Percentiles rank a stretch among this genome's conserved stretches.
phyloP scores from a whole-genome alignment of 2,113 vertebrate species.

The Chascanopsetta lugubris region DNA sequence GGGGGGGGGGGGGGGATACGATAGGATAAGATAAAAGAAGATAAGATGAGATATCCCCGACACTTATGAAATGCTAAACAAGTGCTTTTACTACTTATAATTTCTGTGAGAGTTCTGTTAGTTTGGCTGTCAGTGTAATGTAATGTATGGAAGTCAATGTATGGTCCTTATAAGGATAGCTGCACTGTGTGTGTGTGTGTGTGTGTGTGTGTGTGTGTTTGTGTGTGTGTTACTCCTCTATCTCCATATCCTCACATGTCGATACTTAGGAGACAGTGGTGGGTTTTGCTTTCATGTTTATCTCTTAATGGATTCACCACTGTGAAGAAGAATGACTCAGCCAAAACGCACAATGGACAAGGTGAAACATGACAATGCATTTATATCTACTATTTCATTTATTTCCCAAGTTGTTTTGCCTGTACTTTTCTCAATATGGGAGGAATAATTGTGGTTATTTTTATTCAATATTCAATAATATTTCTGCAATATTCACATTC shows the following conservation, averaged over 20 bases:
- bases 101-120: too few species aligned
- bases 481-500: neutral
- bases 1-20: too few species aligned
- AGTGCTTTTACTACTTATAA: too few species aligned
- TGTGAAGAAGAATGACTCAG: conserved; percentile 13
- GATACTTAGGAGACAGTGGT: conserved; percentile 30
- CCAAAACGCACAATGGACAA: too few species aligned
- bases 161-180: too few species aligned
- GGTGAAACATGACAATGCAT: conserved; percentile 4
- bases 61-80: too few species aligned
- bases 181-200: conserved; percentile 1
- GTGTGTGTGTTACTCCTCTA: conserved; percentile 22
- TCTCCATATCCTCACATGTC: conserved; percentile 33
- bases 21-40: too few species aligned
- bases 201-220: neutral
- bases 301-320: conserved; percentile 17
- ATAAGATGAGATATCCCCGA: too few species aligned
- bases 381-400: neutral
- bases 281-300: conserved; percentile 30
- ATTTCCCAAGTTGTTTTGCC: neutral
- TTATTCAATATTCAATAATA: neutral
- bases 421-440: neutral
- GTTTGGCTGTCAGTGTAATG: too few species aligned
- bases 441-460: neutral
- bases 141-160: too few species aligned